These are phyloP conservation scores for Amorpha juglandis DNA, from an alignment of 2,888 invertebrate species.

Conservation along the genomic window DNA sequence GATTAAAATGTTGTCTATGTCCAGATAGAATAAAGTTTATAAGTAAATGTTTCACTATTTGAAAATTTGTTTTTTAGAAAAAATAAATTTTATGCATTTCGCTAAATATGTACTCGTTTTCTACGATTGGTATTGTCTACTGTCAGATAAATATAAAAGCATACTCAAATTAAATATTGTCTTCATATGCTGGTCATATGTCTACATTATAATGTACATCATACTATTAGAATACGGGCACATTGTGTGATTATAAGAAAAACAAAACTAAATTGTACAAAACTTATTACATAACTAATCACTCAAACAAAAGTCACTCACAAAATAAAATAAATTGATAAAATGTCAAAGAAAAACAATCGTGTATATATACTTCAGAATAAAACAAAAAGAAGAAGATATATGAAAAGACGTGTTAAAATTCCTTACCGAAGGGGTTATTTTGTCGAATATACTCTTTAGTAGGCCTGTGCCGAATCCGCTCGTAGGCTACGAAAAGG, in stretches of 20 bases:
- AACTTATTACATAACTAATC: slow-evolving; percentile 66
- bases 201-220: slow-evolving; percentile 65
- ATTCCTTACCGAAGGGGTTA: slow-evolving; percentile 86
- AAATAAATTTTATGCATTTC: slow-evolving; percentile 51
- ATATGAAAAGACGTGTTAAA: slow-evolving; percentile 81
- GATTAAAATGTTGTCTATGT: slow-evolving; percentile 17
- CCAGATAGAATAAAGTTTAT: slow-evolving; percentile 19
- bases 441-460: slow-evolving; percentile 86
- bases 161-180: slow-evolving; percentile 76
- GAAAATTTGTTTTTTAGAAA: slow-evolving; percentile 16
- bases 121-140: slow-evolving; percentile 73
- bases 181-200: slow-evolving; percentile 72
- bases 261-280: slow-evolving; percentile 45
- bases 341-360: slow-evolving; percentile 66
- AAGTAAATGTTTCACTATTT: slow-evolving; percentile 15
- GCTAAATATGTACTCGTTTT: slow-evolving; percentile 65
- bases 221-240: slow-evolving; percentile 77
- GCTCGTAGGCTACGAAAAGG: slow-evolving; percentile 84
- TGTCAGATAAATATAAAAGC: slow-evolving; percentile 70
- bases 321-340: slow-evolving; percentile 62
- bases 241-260: slow-evolving; percentile 72
- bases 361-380: slow-evolving; percentile 53
- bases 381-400: slow-evolving; percentile 67
- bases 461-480: slow-evolving; percentile 85
- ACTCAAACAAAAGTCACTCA: slow-evolving; percentile 66